A percentile compares a stretch with the other conserved stretches of the same genome.
Conservation (phyloP, 1,140 invertebrate species). For the Melipona quadrifasciata region DNA sequence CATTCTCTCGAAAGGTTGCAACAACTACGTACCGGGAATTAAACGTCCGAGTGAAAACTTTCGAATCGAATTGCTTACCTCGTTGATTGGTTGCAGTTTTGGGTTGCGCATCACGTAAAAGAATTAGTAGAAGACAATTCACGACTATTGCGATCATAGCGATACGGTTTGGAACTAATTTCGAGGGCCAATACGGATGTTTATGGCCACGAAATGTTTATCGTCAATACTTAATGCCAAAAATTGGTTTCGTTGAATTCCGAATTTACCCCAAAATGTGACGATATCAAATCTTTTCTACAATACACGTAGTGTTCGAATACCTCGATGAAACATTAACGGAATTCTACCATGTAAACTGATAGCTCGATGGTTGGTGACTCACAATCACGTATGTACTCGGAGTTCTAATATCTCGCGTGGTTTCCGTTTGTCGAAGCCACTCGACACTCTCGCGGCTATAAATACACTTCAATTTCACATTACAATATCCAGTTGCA, state of each 20-base stretch:
- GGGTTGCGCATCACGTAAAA: background rate
- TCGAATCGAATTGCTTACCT: too few species aligned
- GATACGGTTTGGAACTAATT: background rate
- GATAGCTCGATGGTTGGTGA: background rate
- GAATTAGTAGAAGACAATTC: background rate
- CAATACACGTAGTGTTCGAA: background rate
- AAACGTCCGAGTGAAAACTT: background rate
- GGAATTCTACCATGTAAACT: background rate
- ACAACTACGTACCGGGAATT: background rate
- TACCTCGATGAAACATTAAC: background rate
- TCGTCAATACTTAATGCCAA: background rate
- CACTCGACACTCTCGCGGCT: background rate
- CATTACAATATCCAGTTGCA: background rate
- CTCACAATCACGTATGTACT: background rate
- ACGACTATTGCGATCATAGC: background rate
- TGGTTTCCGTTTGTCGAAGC: conserved; percentile 7
- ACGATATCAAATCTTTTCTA: background rate
- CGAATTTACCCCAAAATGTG: background rate
- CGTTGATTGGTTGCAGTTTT: background rate
- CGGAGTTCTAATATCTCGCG: background rate
- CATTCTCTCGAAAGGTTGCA: background rate
- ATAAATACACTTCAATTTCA: background rate
- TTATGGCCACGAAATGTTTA: too few species aligned
- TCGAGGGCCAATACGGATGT: background rate
- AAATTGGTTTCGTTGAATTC: too few species aligned